These are phyloP conservation scores for Chalcosyrphus nemorum DNA, from an alignment of 2,888 invertebrate species.

Conservation along the genomic window DNA sequence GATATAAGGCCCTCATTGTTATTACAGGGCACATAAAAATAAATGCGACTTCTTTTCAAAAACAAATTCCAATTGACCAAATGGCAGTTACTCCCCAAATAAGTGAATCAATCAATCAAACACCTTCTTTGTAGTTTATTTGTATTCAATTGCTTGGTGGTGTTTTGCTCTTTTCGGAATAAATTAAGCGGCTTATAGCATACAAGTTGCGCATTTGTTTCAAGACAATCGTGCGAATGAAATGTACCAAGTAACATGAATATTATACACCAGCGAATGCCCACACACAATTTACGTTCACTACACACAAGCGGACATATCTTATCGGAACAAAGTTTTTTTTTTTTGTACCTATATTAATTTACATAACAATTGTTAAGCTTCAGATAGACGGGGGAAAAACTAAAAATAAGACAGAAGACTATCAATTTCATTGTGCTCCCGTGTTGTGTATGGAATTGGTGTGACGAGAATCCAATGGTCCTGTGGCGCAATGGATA, in stretches of 20 bases:
- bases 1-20: background rate
- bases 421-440: background rate
- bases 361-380: background rate
- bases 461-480: conserved; percentile 39
- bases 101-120: conserved; percentile 23
- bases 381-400: background rate
- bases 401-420: background rate
- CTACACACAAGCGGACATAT: background rate
- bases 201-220: conserved; percentile 1
- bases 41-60: background rate
- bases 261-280: background rate
- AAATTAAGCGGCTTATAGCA: conserved; percentile 18
- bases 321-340: no score
- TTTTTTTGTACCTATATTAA: no score
- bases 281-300: background rate
- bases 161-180: conserved; percentile 16
- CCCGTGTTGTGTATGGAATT: background rate
- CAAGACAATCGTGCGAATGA: background rate
- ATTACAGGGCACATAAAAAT: background rate
- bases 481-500: conserved; percentile 83
- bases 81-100: conserved; percentile 1
- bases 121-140: conserved; percentile 22
- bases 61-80: background rate
- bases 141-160: conserved; percentile 18
- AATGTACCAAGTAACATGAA: background rate